Conservation (phyloP, 1,140 invertebrate genomes). For the Acyrthosiphon pisum region DNA sequence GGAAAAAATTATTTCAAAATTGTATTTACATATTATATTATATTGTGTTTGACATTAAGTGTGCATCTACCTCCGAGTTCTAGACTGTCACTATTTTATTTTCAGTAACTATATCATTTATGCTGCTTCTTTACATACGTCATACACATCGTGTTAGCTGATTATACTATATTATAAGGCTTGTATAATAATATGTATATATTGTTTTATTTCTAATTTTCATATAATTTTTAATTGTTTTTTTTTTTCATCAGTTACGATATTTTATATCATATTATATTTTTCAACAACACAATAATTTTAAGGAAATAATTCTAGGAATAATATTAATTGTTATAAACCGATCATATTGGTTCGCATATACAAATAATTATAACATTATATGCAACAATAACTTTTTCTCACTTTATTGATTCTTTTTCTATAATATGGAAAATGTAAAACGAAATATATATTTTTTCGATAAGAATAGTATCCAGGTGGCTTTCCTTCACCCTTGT, state of each 20-base stretch:
- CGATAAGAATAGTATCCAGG: conserved; percentile 21
- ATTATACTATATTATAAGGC: no score
- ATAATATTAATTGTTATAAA: background rate
- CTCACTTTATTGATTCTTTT: background rate
- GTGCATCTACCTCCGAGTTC: background rate
- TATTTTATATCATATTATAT: background rate
- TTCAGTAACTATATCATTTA: background rate
- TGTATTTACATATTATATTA: background rate
- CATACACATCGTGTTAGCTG: background rate
- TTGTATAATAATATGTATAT: no score
- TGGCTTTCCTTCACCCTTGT: background rate
- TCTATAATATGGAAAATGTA: background rate
- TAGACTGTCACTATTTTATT: background rate
- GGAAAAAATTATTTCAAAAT: background rate
- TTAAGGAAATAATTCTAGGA: background rate
- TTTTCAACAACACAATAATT: background rate
- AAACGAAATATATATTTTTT: conserved; percentile 5
- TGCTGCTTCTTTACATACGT: background rate
- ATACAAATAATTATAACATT: background rate
- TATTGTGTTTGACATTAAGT: background rate
- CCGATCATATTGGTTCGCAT: background rate
- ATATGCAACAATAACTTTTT: background rate
- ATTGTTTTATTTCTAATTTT: background rate
- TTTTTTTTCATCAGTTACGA: background rate
- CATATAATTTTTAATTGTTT: background rate